Conservation (phyloP, 2,113 vertebrate species). For the Gracilinanus agilis region DNA sequence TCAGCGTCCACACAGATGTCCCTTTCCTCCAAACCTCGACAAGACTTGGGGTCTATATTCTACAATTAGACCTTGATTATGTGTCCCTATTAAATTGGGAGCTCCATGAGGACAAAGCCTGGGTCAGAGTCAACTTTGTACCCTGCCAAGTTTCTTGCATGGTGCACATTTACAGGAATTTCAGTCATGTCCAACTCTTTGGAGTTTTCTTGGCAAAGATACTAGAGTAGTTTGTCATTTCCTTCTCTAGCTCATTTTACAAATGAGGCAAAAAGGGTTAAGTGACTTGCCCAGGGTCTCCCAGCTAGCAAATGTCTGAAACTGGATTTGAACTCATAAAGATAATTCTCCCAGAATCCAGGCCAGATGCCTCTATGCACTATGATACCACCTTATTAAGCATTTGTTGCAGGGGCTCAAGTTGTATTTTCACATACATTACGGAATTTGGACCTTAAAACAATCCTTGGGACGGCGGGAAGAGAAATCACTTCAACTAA, state of each 20-base stretch:
- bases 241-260: no score
- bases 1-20: not conserved
- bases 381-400: not conserved
- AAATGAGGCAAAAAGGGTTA: no score
- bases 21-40: not conserved
- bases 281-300: no score
- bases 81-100: not conserved
- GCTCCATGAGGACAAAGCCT: not conserved
- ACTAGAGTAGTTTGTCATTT: no score
- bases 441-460: not conserved
- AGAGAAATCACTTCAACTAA: not conserved
- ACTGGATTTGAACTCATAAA: no score
- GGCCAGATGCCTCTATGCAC: no score
- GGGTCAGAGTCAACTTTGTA: not conserved
- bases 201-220: no score
- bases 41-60: not conserved
- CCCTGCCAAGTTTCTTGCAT: not conserved
- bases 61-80: not conserved
- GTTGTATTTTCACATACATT: not conserved
- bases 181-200: no score
- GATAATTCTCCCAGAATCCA: no score
- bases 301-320: no score
- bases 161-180: no score
- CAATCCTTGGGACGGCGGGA: not conserved
- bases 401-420: not conserved